Percentiles rank a stretch among this genome's conserved stretches.
Conservation (phyloP, 2,888 invertebrate species). For the Orthonevra nobilis region DNA sequence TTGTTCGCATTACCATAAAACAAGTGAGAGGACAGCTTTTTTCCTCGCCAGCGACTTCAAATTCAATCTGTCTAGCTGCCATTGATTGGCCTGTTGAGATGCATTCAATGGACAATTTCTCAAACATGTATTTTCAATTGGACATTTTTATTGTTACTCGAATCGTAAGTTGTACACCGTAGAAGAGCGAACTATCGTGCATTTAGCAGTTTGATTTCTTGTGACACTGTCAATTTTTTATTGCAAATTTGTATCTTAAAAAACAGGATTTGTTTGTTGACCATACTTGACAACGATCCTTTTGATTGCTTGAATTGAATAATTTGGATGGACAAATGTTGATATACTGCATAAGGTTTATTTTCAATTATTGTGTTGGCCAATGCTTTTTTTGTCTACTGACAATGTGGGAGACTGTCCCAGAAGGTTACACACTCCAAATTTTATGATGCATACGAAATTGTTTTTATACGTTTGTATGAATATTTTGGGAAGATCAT, state of each 20-base stretch:
- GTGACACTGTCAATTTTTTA: conserved; percentile 59
- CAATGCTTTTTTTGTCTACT: no score
- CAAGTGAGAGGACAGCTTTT: conserved; percentile 68
- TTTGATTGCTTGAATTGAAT: conserved; percentile 45
- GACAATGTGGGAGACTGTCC: no score
- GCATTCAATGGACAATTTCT: conserved; percentile 67
- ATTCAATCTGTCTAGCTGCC: conserved; percentile 71
- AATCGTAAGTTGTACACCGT: conserved; percentile 42
- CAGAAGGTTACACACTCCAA: no score
- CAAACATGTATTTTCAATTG: conserved; percentile 65
- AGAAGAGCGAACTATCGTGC: conserved; percentile 8
- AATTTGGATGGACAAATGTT: conserved; percentile 32
- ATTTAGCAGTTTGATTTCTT: conserved; percentile 51
- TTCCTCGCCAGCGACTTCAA: conserved; percentile 43
- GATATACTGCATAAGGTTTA: no score
- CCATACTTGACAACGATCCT: conserved; percentile 49
- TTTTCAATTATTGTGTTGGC: no score
- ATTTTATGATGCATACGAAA: no score
- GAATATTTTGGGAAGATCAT: no score
- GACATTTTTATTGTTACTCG: conserved; percentile 69
- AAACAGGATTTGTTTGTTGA: conserved; percentile 46
- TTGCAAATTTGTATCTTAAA: conserved; percentile 40
- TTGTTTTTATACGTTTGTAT: no score
- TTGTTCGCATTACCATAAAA: conserved; percentile 70
- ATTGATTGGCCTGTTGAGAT: conserved; percentile 69